Evolutionary conservation across 2,113 vertebrate species (phyloP).

Genomic region (Atractosteus spatula): DNA sequence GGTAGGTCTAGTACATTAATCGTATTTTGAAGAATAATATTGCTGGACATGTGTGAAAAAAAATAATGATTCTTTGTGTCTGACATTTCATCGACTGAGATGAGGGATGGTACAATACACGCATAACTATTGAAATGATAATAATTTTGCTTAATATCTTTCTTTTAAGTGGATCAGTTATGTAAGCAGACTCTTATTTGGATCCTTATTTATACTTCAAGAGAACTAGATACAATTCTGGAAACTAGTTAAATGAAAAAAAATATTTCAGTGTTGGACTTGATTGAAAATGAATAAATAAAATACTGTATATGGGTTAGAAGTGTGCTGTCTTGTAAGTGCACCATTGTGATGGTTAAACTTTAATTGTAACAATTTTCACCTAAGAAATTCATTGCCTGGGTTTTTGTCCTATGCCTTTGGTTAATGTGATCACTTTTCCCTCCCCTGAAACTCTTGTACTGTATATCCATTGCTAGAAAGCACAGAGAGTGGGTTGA

Average conservation of each 20-base stretch:
- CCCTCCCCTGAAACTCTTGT: neutral
- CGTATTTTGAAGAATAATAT: neutral
- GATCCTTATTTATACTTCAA: too few species aligned
- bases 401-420: neutral
- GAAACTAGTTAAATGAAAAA: too few species aligned
- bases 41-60: too few species aligned
- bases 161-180: neutral
- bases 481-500: neutral
- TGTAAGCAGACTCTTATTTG: too few species aligned
- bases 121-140: neutral
- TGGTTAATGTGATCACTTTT: conserved; percentile 13
- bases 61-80: neutral
- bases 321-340: too few species aligned
- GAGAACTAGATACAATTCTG: too few species aligned
- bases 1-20: too few species aligned
- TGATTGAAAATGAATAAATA: too few species aligned
- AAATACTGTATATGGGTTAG: too few species aligned
- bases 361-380: neutral
- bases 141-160: conserved; percentile 7
- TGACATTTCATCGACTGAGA: neutral
- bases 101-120: neutral
- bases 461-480: neutral
- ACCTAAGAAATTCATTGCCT: neutral
- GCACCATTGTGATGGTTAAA: too few species aligned
- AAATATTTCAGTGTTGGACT: too few species aligned